Evolutionary conservation across 2,888 invertebrate species (phyloP), one percentile per base, ranked within the genome.

Genomic region (Eupsilia transversa): DNA sequence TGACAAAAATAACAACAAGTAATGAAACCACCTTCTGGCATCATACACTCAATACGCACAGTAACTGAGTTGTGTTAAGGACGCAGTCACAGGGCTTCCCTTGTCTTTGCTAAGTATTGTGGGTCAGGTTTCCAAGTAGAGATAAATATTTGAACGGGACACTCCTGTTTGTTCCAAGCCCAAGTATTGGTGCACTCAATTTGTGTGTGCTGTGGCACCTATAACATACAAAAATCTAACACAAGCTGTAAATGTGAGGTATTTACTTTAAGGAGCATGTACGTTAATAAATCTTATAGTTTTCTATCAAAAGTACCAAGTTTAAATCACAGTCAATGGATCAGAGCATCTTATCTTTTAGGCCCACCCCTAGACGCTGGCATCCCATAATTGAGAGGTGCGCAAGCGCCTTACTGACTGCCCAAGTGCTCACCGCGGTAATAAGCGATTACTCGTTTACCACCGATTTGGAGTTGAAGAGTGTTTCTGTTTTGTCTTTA

Each of bases 321-420:
- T 33, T n/a, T 61, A 61, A 68, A 70, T 10, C n/a, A 33, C 56
- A 74, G 67, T 74, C 60, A 30, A 27, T 38, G 1, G 27, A 67
- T 43, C 35, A 59, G 23, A 1, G 0, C 41, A 83, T 68, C 17
- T 35, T 65, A 56, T 71, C 35, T 56, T 30, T 3, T 63, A 60
- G 56, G 49, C 41, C 41, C 80, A 84, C 56, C 84, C 82, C 76
- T 72, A 69, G 74, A 67, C 66, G 68, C 66, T 63, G 63, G 69
- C 74, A 82, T 70, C 61, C 73, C 67, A 43, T 82, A 84, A 82
- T 84, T 80, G 82, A 82, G 84, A 75, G 72, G 63, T 84, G 81
- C 84, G 63, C 84, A 63, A 52, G 69, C 82, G 81, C 72, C 66
- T 60, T 30, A n/a, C 71, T 63, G 65, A 52, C 80, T 66, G 70